Evolutionary conservation across 2,888 invertebrate species (phyloP).

Genomic region (Podabrus alpinus): DNA sequence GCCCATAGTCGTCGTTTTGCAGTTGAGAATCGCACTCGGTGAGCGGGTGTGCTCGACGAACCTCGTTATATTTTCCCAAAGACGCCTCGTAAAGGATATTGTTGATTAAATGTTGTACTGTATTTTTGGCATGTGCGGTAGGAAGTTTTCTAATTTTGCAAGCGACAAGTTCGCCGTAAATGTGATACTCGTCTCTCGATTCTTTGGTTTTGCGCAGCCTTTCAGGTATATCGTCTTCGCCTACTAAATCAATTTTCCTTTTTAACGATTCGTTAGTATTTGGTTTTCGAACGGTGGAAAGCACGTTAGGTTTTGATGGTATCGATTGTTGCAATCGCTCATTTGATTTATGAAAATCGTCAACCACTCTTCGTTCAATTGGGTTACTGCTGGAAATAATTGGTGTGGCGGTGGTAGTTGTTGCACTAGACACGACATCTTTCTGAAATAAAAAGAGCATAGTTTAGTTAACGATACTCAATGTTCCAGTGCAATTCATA

Average conservation of each 20-base stretch:
- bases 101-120: conserved; percentile 1
- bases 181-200: neutral
- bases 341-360: neutral
- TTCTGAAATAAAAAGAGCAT: neutral
- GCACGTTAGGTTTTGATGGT: neutral
- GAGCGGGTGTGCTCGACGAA: neutral
- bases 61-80: neutral
- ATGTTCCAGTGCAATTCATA: too few species aligned
- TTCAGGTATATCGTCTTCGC: neutral
- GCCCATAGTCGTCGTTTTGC: neutral
- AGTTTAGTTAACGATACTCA: neutral
- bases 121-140: neutral
- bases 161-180: conserved; percentile 1
- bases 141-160: neutral
- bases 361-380: neutral
- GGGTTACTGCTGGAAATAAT: neutral
- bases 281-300: neutral
- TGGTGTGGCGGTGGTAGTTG: neutral
- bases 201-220: neutral
- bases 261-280: neutral
- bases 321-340: neutral
- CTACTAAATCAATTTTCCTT: neutral
- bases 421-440: neutral
- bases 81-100: conserved; percentile 1
- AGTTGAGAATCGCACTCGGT: neutral